Percentiles rank a stretch among this genome's conserved stretches.
Evolutionary conservation across 64 coral and sea anemone species (phyloP).

Genomic region (Montipora cactus): DNA sequence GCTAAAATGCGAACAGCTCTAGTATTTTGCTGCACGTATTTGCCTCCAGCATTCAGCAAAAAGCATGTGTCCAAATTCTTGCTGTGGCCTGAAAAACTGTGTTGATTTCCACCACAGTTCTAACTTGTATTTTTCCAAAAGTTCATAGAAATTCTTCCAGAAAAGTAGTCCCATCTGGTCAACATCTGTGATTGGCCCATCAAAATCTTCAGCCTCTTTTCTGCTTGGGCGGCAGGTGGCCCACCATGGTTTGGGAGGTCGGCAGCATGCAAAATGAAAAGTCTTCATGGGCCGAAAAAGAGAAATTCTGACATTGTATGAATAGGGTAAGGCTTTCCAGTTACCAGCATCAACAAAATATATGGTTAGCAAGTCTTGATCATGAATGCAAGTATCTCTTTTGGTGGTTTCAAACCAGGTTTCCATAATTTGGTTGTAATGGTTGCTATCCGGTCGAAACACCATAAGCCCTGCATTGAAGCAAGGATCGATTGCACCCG

Average conservation of each 20-base stretch:
- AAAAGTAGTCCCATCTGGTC: slow-evolving; percentile 65
- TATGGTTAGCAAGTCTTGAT: slow-evolving; percentile 68
- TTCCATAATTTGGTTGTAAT: slow-evolving; percentile 67
- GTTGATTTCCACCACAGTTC: slow-evolving; percentile 85
- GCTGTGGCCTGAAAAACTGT: slow-evolving; percentile 49
- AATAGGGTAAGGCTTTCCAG: slow-evolving; percentile 75
- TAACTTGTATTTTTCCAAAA: slow-evolving; percentile 66
- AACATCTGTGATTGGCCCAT: slow-evolving; percentile 41
- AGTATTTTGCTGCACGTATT: background rate
- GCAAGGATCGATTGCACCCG: slow-evolving; percentile 80
- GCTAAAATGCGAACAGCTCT: background rate
- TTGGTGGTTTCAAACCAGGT: slow-evolving; percentile 62
- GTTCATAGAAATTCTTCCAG: slow-evolving; percentile 87
- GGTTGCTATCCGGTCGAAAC: slow-evolving; percentile 67
- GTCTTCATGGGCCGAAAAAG: slow-evolving; percentile 82
- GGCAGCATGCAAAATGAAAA: slow-evolving; percentile 94
- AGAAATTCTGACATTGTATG: slow-evolving; percentile 84
- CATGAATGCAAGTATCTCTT: slow-evolving; percentile 69
- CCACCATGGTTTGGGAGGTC: slow-evolving; percentile 81
- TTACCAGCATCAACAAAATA: slow-evolving; percentile 50
- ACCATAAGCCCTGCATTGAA: slow-evolving; percentile 91
- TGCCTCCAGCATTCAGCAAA: slow-evolving; percentile 60
- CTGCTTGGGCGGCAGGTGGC: slow-evolving; percentile 69
- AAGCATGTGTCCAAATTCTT: slow-evolving; percentile 65
- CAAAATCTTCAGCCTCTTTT: slow-evolving; percentile 73